These are phyloP conservation scores for Chymomyza costata DNA, from an alignment of 1,140 invertebrate species.

Conservation along the genomic window DNA sequence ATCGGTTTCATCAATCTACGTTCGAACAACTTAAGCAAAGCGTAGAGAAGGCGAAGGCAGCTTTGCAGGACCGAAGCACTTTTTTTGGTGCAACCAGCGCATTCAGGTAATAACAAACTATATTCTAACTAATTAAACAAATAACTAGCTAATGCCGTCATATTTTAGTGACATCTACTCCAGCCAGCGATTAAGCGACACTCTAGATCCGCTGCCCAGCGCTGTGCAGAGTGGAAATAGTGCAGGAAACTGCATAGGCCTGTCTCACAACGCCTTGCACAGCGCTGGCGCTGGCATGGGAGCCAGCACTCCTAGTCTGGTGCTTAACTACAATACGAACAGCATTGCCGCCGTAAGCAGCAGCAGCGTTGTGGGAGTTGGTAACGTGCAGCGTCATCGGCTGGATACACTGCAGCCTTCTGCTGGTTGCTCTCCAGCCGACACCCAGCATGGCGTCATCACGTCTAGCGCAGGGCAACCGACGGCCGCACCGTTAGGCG, in stretches of 20 bases:
- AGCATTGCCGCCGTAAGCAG: too few species aligned
- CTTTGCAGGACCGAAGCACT: slow-evolving; percentile 79
- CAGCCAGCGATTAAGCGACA: slow-evolving; percentile 64
- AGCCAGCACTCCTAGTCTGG: slow-evolving; percentile 42
- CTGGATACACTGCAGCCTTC: slow-evolving; percentile 62
- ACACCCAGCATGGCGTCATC: slow-evolving; percentile 66
- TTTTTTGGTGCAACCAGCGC: slow-evolving; percentile 74
- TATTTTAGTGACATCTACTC: slow-evolving; percentile 68
- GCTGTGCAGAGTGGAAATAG: slow-evolving; percentile 53
- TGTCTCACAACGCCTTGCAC: slow-evolving; percentile 51
- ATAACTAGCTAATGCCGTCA: not conserved
- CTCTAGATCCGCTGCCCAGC: slow-evolving; percentile 60
- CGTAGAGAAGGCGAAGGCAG: slow-evolving; percentile 91
- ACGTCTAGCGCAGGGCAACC: slow-evolving; percentile 58
- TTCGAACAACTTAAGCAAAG: slow-evolving; percentile 92
- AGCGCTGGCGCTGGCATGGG: slow-evolving; percentile 25
- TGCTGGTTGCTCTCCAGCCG: slow-evolving; percentile 59
- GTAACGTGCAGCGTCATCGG: slow-evolving; percentile 53
- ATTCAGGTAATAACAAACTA: slow-evolving; percentile 55
- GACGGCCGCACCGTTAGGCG: slow-evolving; percentile 34
- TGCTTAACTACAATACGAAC: slow-evolving; percentile 68
- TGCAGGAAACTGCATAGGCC: slow-evolving; percentile 55
- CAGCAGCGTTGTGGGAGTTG: slow-evolving; percentile 50
- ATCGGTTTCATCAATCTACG: slow-evolving; percentile 85
- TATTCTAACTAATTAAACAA: not conserved